A percentile compares a stretch with the other conserved stretches of the same genome.
These are phyloP conservation scores for Synodontis membranacea DNA, from an alignment of 2,113 vertebrate genomes.

Conservation along the genomic window DNA sequence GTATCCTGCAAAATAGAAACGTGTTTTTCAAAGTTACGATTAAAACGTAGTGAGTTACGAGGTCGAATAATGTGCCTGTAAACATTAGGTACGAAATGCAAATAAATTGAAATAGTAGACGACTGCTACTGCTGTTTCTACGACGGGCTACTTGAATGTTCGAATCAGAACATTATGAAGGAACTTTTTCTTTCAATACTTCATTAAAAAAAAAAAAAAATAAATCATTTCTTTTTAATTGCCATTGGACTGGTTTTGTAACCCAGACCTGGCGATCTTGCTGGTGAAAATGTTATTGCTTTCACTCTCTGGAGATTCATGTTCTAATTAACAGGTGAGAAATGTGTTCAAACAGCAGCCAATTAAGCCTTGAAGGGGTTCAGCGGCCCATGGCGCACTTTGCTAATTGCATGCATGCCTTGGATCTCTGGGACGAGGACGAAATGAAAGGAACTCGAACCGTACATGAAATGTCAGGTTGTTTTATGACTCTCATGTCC, in stretches of 20 bases:
- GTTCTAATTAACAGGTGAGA: constrained; percentile 53
- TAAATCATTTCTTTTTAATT: no score
- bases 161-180: not conserved
- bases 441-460: not conserved
- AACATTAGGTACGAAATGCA: not conserved
- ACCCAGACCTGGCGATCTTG: not conserved
- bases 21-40: not conserved
- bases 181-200: not conserved
- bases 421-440: not conserved
- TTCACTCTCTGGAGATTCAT: constrained; percentile 41
- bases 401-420: constrained; percentile 33
- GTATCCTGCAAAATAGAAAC: not conserved
- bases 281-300: constrained; percentile 36
- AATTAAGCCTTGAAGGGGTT: constrained; percentile 52
- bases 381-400: constrained; percentile 29
- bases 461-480: constrained; percentile 1
- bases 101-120: not conserved
- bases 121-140: not conserved
- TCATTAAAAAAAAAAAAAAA: not conserved
- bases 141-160: not conserved
- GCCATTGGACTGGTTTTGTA: not conserved
- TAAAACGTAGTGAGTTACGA: not conserved
- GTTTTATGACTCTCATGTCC: not conserved
- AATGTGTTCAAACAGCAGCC: constrained; percentile 47
- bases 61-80: not conserved